Evolutionary conservation across 1,140 invertebrate genomes (phyloP).

Genomic region (Drosophila yakuba): DNA sequence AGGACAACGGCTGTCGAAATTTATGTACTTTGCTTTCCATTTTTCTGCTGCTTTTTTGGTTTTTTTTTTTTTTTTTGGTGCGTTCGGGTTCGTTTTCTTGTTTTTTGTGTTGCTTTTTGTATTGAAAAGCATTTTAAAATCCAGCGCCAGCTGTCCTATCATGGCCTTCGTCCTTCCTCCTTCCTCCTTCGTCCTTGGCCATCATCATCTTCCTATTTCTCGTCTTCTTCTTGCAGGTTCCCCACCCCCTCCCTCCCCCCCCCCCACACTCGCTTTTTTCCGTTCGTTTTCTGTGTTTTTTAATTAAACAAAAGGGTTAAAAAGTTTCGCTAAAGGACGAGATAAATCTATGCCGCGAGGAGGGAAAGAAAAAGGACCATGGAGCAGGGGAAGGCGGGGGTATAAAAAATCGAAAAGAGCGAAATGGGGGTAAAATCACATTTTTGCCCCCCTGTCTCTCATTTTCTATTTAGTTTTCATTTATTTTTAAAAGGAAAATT

Average conservation of each 20-base stretch:
- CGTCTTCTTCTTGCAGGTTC: slow-evolving; percentile 28
- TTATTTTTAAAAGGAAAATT: slow-evolving; percentile 80
- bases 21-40: slow-evolving; percentile 74
- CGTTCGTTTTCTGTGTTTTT: slow-evolving; percentile 65
- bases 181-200: slow-evolving; percentile 9
- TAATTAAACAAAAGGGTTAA: slow-evolving; percentile 83
- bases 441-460: slow-evolving; percentile 48
- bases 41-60: slow-evolving; percentile 10
- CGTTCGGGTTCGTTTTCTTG: slow-evolving; percentile 32
- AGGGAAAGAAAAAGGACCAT: neutral
- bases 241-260: neutral
- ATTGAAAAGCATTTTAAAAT: slow-evolving; percentile 80
- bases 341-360: slow-evolving; percentile 45
- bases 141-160: slow-evolving; percentile 71
- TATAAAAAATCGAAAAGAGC: slow-evolving; percentile 23
- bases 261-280: slow-evolving; percentile 27
- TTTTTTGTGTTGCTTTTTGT: slow-evolving; percentile 33
- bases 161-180: slow-evolving; percentile 1
- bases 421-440: slow-evolving; percentile 77
- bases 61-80: slow-evolving; percentile 24
- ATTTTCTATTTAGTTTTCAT: slow-evolving; percentile 80
- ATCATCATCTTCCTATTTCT: slow-evolving; percentile 21
- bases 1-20: slow-evolving; percentile 68
- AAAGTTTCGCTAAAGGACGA: slow-evolving; percentile 62
- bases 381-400: neutral